A percentile compares a stretch with the other conserved stretches of the same genome.
Conservation (phyloP, 2,888 invertebrate genomes). For the Danaus chrysippus region DNA sequence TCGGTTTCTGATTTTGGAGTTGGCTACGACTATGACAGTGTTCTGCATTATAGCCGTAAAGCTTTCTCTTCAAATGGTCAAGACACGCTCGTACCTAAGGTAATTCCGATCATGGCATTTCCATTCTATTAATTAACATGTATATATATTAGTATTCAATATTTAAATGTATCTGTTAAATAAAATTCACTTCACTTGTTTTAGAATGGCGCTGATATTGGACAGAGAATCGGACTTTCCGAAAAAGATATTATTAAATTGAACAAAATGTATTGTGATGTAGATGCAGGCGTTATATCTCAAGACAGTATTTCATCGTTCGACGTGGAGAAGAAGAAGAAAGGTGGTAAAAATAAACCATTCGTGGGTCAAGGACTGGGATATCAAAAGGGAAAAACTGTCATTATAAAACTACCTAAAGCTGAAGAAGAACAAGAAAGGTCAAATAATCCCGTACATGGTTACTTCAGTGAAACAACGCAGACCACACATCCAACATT, state of each 20-base stretch:
- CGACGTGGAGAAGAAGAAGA: constrained; percentile 43
- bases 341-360: constrained; percentile 61
- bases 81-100: constrained; percentile 82
- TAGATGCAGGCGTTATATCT: constrained; percentile 47
- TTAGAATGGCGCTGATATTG: constrained; percentile 70
- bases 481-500: constrained; percentile 56
- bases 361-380: constrained; percentile 70
- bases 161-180: not conserved
- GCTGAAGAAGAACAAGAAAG: constrained; percentile 54
- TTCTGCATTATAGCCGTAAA: constrained; percentile 85
- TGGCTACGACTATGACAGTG: constrained; percentile 85
- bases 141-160: not conserved
- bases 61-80: constrained; percentile 85
- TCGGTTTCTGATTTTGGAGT: constrained; percentile 83
- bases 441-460: constrained; percentile 57
- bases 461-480: constrained; percentile 71
- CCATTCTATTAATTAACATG: not conserved
- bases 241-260: constrained; percentile 78
- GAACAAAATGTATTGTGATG: constrained; percentile 79
- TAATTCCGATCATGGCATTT: constrained; percentile 31
- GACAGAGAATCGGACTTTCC: constrained; percentile 78
- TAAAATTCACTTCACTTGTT: constrained; percentile 30
- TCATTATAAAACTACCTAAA: constrained; percentile 66
- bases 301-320: constrained; percentile 40
- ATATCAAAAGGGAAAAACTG: constrained; percentile 74